These are phyloP conservation scores for Meteorus sp. DNA, from an alignment of 1,140 invertebrate genomes.

Conservation along the genomic window DNA sequence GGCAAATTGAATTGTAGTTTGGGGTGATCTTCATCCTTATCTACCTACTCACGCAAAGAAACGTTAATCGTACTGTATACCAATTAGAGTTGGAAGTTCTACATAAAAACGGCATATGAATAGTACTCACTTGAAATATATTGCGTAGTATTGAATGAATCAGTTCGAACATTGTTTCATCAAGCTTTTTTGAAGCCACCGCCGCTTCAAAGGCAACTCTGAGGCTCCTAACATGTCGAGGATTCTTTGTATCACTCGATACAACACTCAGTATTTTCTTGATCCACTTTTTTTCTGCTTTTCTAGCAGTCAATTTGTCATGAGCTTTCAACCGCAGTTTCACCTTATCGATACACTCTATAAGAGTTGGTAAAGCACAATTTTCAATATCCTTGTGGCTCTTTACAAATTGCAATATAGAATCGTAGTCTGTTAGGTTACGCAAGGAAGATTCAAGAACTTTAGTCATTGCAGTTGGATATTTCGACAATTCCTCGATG, in stretches of 20 bases:
- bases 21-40: constrained; percentile 14
- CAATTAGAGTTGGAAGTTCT: too few species aligned
- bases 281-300: constrained; percentile 32
- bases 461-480: constrained; percentile 27
- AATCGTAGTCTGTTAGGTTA: constrained; percentile 26
- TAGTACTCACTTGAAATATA: constrained; percentile 34
- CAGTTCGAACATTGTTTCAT: constrained; percentile 28
- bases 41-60: neutral
- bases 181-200: constrained; percentile 22
- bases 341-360: constrained; percentile 34
- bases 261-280: constrained; percentile 29
- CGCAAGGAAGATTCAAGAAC: constrained; percentile 33
- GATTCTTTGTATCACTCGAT: constrained; percentile 18
- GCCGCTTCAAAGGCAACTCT: constrained; percentile 31
- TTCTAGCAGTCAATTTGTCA: constrained; percentile 34
- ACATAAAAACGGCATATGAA: neutral
- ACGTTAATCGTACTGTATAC: neutral
- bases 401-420: constrained; percentile 32
- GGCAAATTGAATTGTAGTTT: too few species aligned
- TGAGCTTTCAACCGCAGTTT: constrained; percentile 33
- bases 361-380: constrained; percentile 16
- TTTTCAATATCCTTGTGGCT: neutral
- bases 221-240: constrained; percentile 31
- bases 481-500: constrained; percentile 29
- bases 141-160: constrained; percentile 26